Base-by-base conservation (phyloP, 2,888 invertebrate species). In the Rhorus exstirpatorius region DNA sequence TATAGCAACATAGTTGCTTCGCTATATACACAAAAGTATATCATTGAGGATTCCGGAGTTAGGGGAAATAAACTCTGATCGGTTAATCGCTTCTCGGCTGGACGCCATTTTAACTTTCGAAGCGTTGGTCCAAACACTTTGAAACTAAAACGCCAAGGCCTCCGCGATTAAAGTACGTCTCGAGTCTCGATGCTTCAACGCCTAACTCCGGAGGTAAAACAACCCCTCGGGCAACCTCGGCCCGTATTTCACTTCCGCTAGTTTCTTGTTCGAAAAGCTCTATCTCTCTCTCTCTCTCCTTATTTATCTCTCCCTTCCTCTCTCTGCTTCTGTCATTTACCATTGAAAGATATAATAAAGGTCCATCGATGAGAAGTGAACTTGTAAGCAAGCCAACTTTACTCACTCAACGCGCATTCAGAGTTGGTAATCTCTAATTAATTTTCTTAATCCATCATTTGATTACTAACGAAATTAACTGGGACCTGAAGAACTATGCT, bases 161-260 rank as follows among this genome's bases (percentile, higher is more conserved):
- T 77, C 12, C 51, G 53, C 71, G 63, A 72, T 81, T 81, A 51
- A 68, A 71, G 60, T 71, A 63, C 70, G 63, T 55, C 65, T 67
- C 51, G 79, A 58, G 61, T 31, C 51, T 67, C 71, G 44, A 71
- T 60, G 65, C 77, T 53, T 75, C 74, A 68, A 74, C 74, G 51
- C 79, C 67, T 60, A 41, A 14, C 21, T 61, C 44, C 26, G 17
- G 17, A 53, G 24, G 55, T 55, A 70, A 70, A 70, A 70, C 70
- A 70, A 19, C 70, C 70, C 70, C 51, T 53, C 53, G 41, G 70
- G 41, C 41, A 44, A 55, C 41, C 35, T 26, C 17, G 26, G 26
- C 38, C 21, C 17, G 31, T 26, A 44, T 41, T 53, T 46, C 65
- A 46, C 65, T 19, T 49, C 19, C 24, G 4, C 17, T 58, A 24